Percentiles rank a stretch among this genome's conserved stretches.
Evolutionary conservation across 1,140 invertebrate species (phyloP).

Genomic region (Sycobia sp.): DNA sequence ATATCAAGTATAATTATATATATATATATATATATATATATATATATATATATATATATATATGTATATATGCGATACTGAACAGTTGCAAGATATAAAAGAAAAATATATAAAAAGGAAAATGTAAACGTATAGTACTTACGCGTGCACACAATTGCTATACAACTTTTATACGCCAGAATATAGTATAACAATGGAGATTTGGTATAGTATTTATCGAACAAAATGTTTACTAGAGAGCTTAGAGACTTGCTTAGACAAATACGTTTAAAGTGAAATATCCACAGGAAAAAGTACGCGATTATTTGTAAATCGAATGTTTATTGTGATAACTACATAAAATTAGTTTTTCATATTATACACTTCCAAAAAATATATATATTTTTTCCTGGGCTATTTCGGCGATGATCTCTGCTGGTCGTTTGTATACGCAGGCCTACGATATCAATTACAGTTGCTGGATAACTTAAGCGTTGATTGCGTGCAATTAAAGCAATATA

Average conservation of each 20-base stretch:
- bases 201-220: conserved; percentile 25
- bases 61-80: no score
- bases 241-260: conserved; percentile 11
- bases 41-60: no score
- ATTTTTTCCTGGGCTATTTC: neutral
- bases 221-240: conserved; percentile 8
- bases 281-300: neutral
- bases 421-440: conserved; percentile 12
- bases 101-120: neutral
- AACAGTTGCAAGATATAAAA: neutral
- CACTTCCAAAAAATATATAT: neutral
- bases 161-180: conserved; percentile 22
- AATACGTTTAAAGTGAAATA: neutral
- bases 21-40: no score
- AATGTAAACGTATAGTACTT: conserved; percentile 13
- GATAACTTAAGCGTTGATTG: conserved; percentile 18
- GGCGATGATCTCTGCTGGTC: conserved; percentile 1
- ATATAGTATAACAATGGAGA: conserved; percentile 11
- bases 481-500: conserved; percentile 14
- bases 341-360: neutral
- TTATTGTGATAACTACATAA: neutral
- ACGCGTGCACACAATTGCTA: conserved; percentile 17
- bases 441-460: conserved; percentile 12
- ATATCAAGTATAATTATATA: neutral
- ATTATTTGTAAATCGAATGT: neutral